A percentile compares a stretch with the other conserved stretches of the same genome.
These are phyloP conservation scores for Caenorhabditis sulstoni DNA, from an alignment of 2,888 invertebrate genomes.

Conservation along the genomic window DNA sequence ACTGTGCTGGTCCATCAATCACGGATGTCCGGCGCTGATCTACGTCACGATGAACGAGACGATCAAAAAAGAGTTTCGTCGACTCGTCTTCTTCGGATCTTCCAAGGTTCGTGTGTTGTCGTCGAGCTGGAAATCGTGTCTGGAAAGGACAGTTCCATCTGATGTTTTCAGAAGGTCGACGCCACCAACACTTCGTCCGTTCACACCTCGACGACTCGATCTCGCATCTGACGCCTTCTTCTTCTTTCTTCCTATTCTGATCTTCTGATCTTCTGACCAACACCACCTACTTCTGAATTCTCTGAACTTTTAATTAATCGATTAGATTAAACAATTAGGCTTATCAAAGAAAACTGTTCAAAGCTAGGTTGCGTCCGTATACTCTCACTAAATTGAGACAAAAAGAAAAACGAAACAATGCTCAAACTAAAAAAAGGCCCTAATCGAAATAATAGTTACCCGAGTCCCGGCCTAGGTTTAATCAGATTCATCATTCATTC, in stretches of 20 bases:
- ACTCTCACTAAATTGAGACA: neutral
- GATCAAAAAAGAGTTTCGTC: conserved; percentile 34
- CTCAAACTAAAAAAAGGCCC: neutral
- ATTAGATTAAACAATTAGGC: too few relatives aligned
- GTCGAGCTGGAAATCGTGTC: too few relatives aligned
- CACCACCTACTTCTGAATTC: too few relatives aligned
- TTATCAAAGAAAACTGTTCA: conserved; percentile 7
- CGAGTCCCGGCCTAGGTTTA: neutral
- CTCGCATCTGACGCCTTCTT: conserved; percentile 11
- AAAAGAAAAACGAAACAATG: neutral
- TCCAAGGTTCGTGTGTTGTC: too few relatives aligned
- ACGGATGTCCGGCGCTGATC: conserved; percentile 22
- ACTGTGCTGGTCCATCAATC: conserved; percentile 24
- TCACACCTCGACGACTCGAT: conserved; percentile 6
- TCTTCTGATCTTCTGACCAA: neutral
- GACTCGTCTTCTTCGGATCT: conserved; percentile 12
- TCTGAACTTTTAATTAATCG: too few relatives aligned
- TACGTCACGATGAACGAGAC: conserved; percentile 47
- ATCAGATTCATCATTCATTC: conserved; percentile 6
- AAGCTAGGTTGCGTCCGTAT: conserved; percentile 42
- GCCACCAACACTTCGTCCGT: conserved; percentile 13
- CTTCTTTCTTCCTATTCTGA: neutral
- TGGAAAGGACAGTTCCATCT: too few relatives aligned
- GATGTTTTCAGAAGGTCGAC: conserved; percentile 10
- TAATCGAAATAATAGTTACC: neutral